Conservation (phyloP, 1,140 invertebrate species). For the Zaprionus africanus region DNA sequence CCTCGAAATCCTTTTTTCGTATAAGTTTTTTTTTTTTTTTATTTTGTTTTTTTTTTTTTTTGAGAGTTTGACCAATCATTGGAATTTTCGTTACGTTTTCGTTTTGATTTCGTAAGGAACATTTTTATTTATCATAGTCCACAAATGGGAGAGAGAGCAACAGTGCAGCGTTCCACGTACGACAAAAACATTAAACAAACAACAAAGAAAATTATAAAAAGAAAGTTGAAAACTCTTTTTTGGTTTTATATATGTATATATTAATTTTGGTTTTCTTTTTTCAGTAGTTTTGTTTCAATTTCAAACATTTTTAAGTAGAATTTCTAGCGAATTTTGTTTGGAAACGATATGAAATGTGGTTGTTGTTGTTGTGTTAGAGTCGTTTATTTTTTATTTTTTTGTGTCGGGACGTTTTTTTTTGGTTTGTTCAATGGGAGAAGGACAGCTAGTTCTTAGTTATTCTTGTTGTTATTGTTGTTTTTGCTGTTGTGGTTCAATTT, state of each 20-base stretch:
- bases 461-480: conserved; percentile 54
- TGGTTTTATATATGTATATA: conserved; percentile 54
- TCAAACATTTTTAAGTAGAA: conserved; percentile 20
- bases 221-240: conserved; percentile 72
- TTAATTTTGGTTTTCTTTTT: conserved; percentile 34
- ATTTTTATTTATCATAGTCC: conserved; percentile 63
- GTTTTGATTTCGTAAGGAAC: conserved; percentile 61
- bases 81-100: conserved; percentile 52
- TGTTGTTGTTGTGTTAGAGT: conserved; percentile 75
- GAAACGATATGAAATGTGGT: conserved; percentile 82
- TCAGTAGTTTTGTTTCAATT: conserved; percentile 45
- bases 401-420: conserved; percentile 20
- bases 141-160: conserved; percentile 71
- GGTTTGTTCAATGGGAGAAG: conserved; percentile 31
- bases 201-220: conserved; percentile 83
- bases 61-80: conserved; percentile 71
- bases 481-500: conserved; percentile 55
- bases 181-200: conserved; percentile 85
- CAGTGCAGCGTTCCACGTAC: conserved; percentile 86
- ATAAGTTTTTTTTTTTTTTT: conserved; percentile 39
- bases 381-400: conserved; percentile 21
- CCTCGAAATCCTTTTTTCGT: conserved; percentile 84
- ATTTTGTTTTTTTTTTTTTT: conserved; percentile 23
- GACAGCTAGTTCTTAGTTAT: conserved; percentile 48
- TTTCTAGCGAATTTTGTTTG: conserved; percentile 58